phyloP scores from a whole-genome alignment of 2,888 invertebrate species.

The Nycteola revayana region DNA sequence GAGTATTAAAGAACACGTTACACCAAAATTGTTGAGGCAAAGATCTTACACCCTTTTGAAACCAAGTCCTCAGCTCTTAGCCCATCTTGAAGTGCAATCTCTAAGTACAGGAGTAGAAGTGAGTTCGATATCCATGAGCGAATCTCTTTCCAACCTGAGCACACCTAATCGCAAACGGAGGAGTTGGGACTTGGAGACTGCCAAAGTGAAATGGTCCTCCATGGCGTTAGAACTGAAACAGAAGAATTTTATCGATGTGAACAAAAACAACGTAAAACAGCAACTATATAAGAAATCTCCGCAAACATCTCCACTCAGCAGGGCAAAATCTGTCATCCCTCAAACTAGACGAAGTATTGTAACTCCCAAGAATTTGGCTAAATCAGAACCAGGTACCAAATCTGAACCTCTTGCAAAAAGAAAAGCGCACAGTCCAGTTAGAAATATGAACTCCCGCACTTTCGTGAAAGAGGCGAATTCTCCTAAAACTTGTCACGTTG shows the following conservation, averaged over 20 bases:
- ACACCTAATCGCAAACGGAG: slow-evolving; percentile 60
- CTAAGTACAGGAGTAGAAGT: slow-evolving; percentile 70
- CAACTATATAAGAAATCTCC: slow-evolving; percentile 27
- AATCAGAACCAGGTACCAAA: slow-evolving; percentile 33
- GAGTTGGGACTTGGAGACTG: slow-evolving; percentile 72
- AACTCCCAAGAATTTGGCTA: slow-evolving; percentile 30
- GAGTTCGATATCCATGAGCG: slow-evolving; percentile 76
- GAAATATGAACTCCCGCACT: slow-evolving; percentile 28
- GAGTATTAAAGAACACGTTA: slow-evolving; percentile 43
- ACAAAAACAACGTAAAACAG: slow-evolving; percentile 23
- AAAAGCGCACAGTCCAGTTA: slow-evolving; percentile 42
- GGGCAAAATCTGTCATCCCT: slow-evolving; percentile 37
- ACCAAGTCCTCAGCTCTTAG: slow-evolving; percentile 88
- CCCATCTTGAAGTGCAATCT: slow-evolving; percentile 81
- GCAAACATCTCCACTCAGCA: slow-evolving; percentile 27
- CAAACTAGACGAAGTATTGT: slow-evolving; percentile 37
- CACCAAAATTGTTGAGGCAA: slow-evolving; percentile 83
- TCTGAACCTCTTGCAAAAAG: slow-evolving; percentile 48
- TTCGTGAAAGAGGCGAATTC: slow-evolving; percentile 32
- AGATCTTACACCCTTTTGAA: slow-evolving; percentile 90
- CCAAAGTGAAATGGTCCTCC: slow-evolving; percentile 77
- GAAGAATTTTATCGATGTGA: slow-evolving; percentile 21
- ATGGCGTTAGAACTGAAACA: slow-evolving; percentile 69
- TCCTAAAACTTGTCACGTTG: slow-evolving; percentile 16
- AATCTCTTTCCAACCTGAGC: slow-evolving; percentile 62